phyloP scores from a whole-genome alignment of 30 jellyfish, hydroid and myxozoan genomes.

The Turritopsis dohrnii region DNA sequence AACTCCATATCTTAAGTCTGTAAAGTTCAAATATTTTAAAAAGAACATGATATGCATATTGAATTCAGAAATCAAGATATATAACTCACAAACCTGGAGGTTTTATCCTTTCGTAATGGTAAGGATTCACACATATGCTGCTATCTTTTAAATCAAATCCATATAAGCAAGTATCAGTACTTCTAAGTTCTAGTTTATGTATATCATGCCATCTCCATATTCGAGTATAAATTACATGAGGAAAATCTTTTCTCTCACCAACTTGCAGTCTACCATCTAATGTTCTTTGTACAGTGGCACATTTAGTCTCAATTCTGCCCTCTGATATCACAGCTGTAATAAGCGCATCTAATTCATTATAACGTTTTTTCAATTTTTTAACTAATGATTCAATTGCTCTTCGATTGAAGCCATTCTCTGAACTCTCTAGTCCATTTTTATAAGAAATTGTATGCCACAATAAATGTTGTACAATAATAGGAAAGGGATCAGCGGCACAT shows the following conservation, averaged over 20 bases:
- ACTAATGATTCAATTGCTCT: conserved; percentile 95
- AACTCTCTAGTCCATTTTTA: conserved; percentile 79
- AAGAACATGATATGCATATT: neutral
- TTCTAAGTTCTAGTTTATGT: conserved; percentile 86
- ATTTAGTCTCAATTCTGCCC: conserved; percentile 91
- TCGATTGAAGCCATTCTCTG: conserved; percentile 52
- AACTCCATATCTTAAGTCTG: conserved; percentile 4
- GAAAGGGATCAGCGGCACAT: conserved; percentile 99
- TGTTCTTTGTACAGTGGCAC: conserved; percentile 94
- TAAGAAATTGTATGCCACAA: conserved; percentile 64
- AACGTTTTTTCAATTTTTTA: conserved; percentile 87
- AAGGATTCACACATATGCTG: conserved; percentile 91
- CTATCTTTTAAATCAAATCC: conserved; percentile 92
- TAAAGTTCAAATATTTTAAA: neutral
- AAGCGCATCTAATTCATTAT: conserved; percentile 86
- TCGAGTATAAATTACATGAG: conserved; percentile 91
- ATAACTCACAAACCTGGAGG: conserved; percentile 78
- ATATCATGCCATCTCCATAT: conserved; percentile 98
- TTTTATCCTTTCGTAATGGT: conserved; percentile 85
- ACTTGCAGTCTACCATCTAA: conserved; percentile 98
- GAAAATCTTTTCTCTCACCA: conserved; percentile 96
- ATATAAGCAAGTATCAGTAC: conserved; percentile 63
- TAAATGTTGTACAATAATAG: conserved; percentile 82
- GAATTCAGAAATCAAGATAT: neutral
- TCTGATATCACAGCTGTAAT: conserved; percentile 75